Evolutionary conservation across 1,140 invertebrate species (phyloP), one percentile per base, ranked within the genome.

Genomic region (Eueides isabella): DNA sequence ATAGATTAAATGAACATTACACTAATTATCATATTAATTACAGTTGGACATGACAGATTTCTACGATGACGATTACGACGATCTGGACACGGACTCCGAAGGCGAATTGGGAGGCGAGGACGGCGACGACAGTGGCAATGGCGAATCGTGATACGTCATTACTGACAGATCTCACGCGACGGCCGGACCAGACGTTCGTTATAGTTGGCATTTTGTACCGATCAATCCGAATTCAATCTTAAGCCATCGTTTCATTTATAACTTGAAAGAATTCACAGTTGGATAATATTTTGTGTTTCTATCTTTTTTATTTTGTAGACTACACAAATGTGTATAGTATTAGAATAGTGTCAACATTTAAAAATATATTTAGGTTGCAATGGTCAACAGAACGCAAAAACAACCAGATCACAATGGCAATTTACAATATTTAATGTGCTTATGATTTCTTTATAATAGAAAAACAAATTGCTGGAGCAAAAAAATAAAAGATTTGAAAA

Each of bases 1-100:
- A n/a, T 7, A 31, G 7, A 44, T 44, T 5, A 44, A 19, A 19
- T 19, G 7, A 19, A 44, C 7, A 19, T n/a, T 9, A 14, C 28
- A 61, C 9, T 63, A 63, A 30, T 30, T n/a, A 30, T 2, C 30
- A 62, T 79, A 5, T 62, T 55, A 30, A 70, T 90, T 87, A 30
- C 94, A 96, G 84, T 90, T 97, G 48, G 97, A 98, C 92, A 97
- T 97, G 96, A 97, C 97, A 66, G 97, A 98, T 87, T 98, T 98
- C 91, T 98, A 98, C 90, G 98, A 98, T 86, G 98, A 98, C 93
- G 97, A 98, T 86, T 98, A 98, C 87, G 95, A 95, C 82, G 95
- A 95, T 80, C 93, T 97, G 66, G 96, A 97, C 86, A 95, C 96
- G 68, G 96, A 97, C 77, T 95, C 96, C 66, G 96, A 96, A 72